Conservation (phyloP, 2,797 vertebrate genomes). For the Oophaga sylvatica region DNA sequence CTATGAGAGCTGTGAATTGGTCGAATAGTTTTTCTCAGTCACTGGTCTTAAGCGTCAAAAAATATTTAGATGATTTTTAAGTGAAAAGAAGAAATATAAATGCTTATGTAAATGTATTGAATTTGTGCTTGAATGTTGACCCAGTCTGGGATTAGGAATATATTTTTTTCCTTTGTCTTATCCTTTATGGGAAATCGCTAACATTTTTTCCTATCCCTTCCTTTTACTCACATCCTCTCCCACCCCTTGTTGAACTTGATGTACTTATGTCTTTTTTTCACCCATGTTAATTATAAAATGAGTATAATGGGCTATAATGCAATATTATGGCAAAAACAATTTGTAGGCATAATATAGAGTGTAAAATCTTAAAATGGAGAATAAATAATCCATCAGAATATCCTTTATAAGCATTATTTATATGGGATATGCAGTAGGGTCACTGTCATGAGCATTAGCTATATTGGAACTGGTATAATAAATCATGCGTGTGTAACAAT, state of each 20-base stretch:
- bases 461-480: constrained; percentile 10
- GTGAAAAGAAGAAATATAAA: too few species aligned
- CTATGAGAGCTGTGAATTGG: too few species aligned
- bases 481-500: constrained; percentile 27
- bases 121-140: too few species aligned
- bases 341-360: not conserved
- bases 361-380: not conserved
- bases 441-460: not conserved
- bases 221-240: not conserved
- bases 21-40: too few species aligned
- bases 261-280: not conserved
- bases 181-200: too few species aligned
- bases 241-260: not conserved
- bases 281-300: too few species aligned
- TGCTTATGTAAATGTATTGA: too few species aligned
- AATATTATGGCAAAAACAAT: not conserved
- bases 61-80: too few species aligned
- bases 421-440: not conserved
- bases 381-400: not conserved
- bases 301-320: not conserved
- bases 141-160: too few species aligned
- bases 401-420: not conserved
- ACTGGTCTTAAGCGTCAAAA: too few species aligned
- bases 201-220: too few species aligned
- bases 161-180: too few species aligned